These are phyloP conservation scores for Oxyura jamaicensis DNA, from an alignment of 2,113 vertebrate species.

Conservation along the genomic window DNA sequence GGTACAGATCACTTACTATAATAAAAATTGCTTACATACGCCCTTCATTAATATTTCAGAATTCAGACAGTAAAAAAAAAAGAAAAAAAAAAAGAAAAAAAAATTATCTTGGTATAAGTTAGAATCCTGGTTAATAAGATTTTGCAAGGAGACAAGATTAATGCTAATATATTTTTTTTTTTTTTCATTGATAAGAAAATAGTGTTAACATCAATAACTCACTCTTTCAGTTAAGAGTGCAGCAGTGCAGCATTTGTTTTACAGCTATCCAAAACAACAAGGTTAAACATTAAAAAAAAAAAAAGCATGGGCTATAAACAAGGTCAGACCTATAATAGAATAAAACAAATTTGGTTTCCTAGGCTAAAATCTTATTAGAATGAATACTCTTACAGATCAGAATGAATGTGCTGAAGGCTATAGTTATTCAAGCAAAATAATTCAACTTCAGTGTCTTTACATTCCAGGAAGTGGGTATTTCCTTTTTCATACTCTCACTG, in stretches of 20 bases:
- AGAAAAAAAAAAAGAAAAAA: no score
- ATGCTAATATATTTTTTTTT: constrained; percentile 44
- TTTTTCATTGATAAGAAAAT: constrained; percentile 32
- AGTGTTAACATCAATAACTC: constrained; percentile 25
- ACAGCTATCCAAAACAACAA: constrained; percentile 21
- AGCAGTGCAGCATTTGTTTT: constrained; percentile 33
- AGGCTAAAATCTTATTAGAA: constrained; percentile 33
- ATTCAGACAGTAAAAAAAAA: constrained; percentile 23
- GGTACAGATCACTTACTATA: neutral
- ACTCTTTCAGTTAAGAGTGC: neutral
- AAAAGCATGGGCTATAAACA: constrained; percentile 2
- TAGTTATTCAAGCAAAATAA: constrained; percentile 51
- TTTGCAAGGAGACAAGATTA: constrained; percentile 38
- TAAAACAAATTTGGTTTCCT: constrained; percentile 38
- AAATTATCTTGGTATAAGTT: constrained; percentile 33
- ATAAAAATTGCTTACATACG: constrained; percentile 17
- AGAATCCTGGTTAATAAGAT: constrained; percentile 35
- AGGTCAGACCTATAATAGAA: constrained; percentile 46
- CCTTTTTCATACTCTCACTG: neutral
- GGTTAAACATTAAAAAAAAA: neutral
- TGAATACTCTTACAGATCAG: constrained; percentile 45
- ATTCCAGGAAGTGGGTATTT: constrained; percentile 1
- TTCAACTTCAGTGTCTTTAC: constrained; percentile 15
- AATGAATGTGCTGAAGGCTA: constrained; percentile 29
- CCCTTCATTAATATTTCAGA: constrained; percentile 62